Percentiles rank a stretch among this genome's conserved stretches.
phyloP scores from a whole-genome alignment of 2,113 vertebrate genomes.

The Potamarius usumacintae region DNA sequence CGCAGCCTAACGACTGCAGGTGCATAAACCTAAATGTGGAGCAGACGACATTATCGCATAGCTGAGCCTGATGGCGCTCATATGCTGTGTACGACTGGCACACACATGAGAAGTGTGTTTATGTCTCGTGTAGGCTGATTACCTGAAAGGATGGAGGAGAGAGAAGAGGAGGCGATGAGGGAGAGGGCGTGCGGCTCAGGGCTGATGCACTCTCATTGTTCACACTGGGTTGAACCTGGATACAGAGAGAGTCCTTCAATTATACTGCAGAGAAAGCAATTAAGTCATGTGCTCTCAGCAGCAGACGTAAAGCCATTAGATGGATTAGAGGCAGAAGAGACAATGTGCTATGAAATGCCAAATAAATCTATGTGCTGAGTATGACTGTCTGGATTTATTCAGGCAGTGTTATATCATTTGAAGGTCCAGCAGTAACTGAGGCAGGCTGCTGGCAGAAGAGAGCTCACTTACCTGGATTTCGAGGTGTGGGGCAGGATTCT shows the following conservation, averaged over 20 bases:
- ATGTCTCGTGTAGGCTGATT: conserved; percentile 35
- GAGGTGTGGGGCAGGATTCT: conserved; percentile 70
- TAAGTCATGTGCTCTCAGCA: neutral
- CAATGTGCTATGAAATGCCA: conserved; percentile 8
- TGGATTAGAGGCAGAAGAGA: conserved; percentile 7
- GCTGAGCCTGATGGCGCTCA: neutral
- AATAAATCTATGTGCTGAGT: neutral
- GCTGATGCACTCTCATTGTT: conserved; percentile 78
- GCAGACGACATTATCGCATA: neutral
- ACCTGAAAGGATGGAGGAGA: conserved; percentile 70
- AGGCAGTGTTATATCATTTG: neutral
- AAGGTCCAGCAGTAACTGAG: conserved; percentile 4
- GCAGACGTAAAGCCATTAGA: neutral
- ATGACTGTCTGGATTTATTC: neutral
- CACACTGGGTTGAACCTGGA: conserved; percentile 80
- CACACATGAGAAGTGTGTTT: conserved; percentile 9
- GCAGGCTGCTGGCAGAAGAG: neutral
- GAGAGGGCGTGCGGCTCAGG: conserved; percentile 48
- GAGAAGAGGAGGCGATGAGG: conserved; percentile 22
- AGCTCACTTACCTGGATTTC: conserved; percentile 76
- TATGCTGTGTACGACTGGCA: neutral
- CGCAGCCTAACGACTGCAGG: neutral
- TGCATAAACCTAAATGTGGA: conserved; percentile 16
- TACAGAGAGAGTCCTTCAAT: conserved; percentile 30
- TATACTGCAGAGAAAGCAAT: conserved; percentile 1